Evolutionary conservation across 37 sponge, comb jelly and placozoan species (phyloP), one percentile per base, ranked within the genome.

Genomic region (Ianthella basta): DNA sequence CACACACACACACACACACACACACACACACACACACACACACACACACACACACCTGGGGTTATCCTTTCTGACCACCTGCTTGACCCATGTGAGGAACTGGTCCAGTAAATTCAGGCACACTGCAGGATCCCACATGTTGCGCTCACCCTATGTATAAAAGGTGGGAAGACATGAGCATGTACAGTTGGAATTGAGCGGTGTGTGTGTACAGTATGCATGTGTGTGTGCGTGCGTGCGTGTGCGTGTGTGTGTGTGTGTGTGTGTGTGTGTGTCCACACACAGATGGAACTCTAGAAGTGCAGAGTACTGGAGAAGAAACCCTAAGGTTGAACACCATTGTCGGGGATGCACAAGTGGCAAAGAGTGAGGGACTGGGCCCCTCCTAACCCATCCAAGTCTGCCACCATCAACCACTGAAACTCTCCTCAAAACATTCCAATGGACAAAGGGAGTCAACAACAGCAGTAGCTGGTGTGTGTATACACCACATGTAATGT

Each of bases 81-180:
- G 61, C 85, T 87, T 89, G 40, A 92, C 86, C 95, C 95, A 95
- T 0, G 87, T 82, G n/a, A 95, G 79, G 21, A 95, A 73, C 74
- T 90, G 84, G 39, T 95, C 91, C 36, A 90, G 78, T 59, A 95
- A 90, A 86, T 91, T 95, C 13, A 95, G 83, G 68, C 95, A 95
- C 30, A 95, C 88, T 8, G 93, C 59, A 23, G 91, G 91, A 59
- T 92, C 89, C 95, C 95, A 95, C 79, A 95, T 56, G 34, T 80
- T 44, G 21, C 80, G 60, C 50, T 86, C 66, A 23, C 34, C 63
- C 86, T 86, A 39, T 18, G 20, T n/a, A n/a, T n/a, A n/a, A n/a
- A n/a, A 68, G 38, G 36, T 21, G 36, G 55, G 56, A 82, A 63
- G 27, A 66, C 15, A 79, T 79, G 60, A 24, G 35, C 24, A 80